Percentiles rank a stretch among this genome's conserved stretches.
Evolutionary conservation across 2,888 invertebrate species (phyloP).

Genomic region (Drosophila monieri): DNA sequence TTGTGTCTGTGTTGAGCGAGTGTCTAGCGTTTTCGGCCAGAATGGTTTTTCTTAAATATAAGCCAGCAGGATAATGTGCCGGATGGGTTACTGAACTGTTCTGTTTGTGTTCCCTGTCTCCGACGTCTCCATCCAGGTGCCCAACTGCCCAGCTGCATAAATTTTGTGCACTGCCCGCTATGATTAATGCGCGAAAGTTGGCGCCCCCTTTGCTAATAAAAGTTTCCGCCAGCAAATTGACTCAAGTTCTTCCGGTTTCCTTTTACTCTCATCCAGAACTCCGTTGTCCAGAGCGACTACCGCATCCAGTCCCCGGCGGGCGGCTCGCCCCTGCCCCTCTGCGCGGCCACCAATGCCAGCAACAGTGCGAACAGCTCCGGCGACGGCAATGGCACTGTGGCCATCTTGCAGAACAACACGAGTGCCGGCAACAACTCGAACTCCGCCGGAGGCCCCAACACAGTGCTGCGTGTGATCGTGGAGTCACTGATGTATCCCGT

Average conservation of each 20-base stretch:
- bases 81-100: background rate
- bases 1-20: conserved; percentile 8
- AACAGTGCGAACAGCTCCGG: conserved; percentile 76
- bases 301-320: conserved; percentile 86
- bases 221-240: conserved; percentile 49
- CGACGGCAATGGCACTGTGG: conserved; percentile 81
- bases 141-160: conserved; percentile 57
- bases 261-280: conserved; percentile 87
- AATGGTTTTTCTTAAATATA: conserved; percentile 32
- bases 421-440: conserved; percentile 84
- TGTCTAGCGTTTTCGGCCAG: conserved; percentile 6
- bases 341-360: conserved; percentile 83
- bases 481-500: conserved; percentile 99
- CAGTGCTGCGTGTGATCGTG: conserved; percentile 98
- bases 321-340: conserved; percentile 87
- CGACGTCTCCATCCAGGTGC: background rate
- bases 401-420: conserved; percentile 85
- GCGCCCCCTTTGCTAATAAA: conserved; percentile 46
- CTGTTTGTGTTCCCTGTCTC: background rate
- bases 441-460: conserved; percentile 92
- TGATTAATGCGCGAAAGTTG: conserved; percentile 68
- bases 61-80: background rate
- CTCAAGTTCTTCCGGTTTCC: conserved; percentile 35
- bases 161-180: conserved; percentile 53
- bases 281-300: conserved; percentile 93